Percentiles rank a stretch among this genome's conserved stretches.
These are phyloP conservation scores for Julus scanicus DNA, from an alignment of 2,888 invertebrate species.

Conservation along the genomic window DNA sequence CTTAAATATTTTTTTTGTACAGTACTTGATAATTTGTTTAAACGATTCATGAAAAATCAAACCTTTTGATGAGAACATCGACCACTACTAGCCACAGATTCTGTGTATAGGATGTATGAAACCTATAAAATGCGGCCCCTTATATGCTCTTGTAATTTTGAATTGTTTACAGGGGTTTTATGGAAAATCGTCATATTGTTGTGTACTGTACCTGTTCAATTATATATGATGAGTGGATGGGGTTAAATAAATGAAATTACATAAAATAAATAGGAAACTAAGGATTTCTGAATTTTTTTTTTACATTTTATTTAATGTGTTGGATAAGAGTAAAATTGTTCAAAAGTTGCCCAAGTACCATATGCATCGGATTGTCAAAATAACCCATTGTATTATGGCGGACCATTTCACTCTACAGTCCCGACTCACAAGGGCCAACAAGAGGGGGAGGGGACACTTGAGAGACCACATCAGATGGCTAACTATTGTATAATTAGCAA, in stretches of 20 bases:
- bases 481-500: too few relatives aligned
- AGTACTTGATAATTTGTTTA: constrained; percentile 41
- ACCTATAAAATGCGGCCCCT: constrained; percentile 24
- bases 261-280: not conserved
- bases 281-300: not conserved
- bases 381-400: too few relatives aligned
- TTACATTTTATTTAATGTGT: too few relatives aligned
- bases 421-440: too few relatives aligned
- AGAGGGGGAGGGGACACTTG: too few relatives aligned
- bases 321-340: too few relatives aligned
- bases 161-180: constrained; percentile 52
- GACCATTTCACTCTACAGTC: too few relatives aligned
- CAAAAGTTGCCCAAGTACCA: too few relatives aligned
- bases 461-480: too few relatives aligned
- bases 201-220: constrained; percentile 54
- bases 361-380: too few relatives aligned
- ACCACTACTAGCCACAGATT: constrained; percentile 23
- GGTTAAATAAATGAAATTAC: constrained; percentile 53
- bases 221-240: constrained; percentile 54
- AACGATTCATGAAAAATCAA: constrained; percentile 40
- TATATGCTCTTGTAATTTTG: constrained; percentile 51
- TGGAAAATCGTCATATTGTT: constrained; percentile 49
- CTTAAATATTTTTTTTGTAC: constrained; percentile 32
- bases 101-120: constrained; percentile 23
- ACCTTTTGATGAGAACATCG: not conserved